These are phyloP conservation scores for Trichonephila clavata DNA, from an alignment of 1,140 invertebrate species.

Conservation along the genomic window DNA sequence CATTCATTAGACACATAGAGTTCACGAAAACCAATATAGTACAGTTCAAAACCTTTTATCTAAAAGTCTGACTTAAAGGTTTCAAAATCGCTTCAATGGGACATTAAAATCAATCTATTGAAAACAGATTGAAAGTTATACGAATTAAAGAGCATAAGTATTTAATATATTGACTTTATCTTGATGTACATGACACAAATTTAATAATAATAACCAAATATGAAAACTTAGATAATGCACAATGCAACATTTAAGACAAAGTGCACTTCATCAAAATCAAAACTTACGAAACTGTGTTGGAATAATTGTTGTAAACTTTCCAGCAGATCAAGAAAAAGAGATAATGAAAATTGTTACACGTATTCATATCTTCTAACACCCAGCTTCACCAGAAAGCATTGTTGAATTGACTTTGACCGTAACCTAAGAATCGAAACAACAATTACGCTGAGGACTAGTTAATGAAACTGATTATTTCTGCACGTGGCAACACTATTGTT, in stretches of 20 bases:
- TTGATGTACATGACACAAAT: not conserved
- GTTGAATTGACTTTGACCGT: not conserved
- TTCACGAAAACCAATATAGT: too few relatives aligned
- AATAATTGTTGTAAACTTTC: not conserved
- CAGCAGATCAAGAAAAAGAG: not conserved
- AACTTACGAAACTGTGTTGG: not conserved
- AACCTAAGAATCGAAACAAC: not conserved
- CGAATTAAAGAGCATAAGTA: not conserved
- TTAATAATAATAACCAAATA: not conserved
- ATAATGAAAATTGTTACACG: not conserved
- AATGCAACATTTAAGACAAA: not conserved
- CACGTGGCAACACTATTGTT: not conserved
- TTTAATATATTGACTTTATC: not conserved
- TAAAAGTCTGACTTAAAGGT: too few relatives aligned
- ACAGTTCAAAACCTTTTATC: too few relatives aligned
- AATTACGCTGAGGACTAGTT: not conserved
- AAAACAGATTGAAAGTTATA: not conserved
- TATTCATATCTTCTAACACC: not conserved
- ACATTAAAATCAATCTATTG: not conserved
- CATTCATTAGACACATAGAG: too few relatives aligned
- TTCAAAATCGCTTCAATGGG: too few relatives aligned
- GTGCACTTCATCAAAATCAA: not conserved
- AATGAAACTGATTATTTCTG: slow-evolving; percentile 7
- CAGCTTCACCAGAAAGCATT: not conserved
- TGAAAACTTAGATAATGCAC: not conserved